phyloP scores from a whole-genome alignment of 53 echinoderm and acorn worm genomes.

The Mesocentrotus franciscanus region DNA sequence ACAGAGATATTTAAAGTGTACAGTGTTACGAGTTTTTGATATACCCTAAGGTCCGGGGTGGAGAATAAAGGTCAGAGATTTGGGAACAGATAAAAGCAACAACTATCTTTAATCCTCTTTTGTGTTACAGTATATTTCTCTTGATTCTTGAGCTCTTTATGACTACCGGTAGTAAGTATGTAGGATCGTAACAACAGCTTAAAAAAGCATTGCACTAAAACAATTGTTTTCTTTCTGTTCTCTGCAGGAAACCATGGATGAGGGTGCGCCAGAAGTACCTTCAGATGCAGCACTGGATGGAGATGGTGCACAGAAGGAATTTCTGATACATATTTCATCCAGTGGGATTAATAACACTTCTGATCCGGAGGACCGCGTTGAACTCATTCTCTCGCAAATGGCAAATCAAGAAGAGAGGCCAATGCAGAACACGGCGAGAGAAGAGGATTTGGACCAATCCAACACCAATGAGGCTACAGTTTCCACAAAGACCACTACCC shows the following conservation, averaged over 20 bases:
- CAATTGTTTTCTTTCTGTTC: not conserved
- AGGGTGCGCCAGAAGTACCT: not conserved
- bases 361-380: not conserved
- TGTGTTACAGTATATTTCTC: no score
- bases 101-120: no score
- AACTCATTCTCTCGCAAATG: not conserved
- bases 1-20: no score
- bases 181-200: no score
- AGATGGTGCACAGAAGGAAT: not conserved
- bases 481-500: not conserved
- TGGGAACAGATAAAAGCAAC: no score
- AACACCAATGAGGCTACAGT: not conserved
- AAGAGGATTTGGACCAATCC: not conserved
- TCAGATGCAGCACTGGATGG: not conserved
- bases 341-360: not conserved
- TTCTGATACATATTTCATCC: not conserved
- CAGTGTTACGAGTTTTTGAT: no score
- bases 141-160: no score
- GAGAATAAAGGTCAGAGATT: no score
- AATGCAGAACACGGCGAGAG: not conserved
- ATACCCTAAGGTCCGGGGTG: no score
- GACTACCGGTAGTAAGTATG: no score
- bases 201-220: no score
- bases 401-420: not conserved
- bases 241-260: not conserved